Conservation (phyloP, 2,113 vertebrate genomes). For the Laticauda laticaudata region DNA sequence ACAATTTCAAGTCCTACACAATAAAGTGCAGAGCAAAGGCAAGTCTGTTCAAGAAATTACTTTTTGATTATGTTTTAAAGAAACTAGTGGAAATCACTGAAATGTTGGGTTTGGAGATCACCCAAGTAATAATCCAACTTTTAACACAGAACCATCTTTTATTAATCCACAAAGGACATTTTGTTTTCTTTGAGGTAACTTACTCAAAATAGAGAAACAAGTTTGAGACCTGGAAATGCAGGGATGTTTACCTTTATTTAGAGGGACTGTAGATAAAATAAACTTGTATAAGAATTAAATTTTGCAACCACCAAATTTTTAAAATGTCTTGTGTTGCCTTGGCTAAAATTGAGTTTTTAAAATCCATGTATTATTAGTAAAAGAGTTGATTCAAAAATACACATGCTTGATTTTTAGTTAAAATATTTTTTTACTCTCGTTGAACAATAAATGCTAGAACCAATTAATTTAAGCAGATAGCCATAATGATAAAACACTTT, state of each 20-base stretch:
- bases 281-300: background rate
- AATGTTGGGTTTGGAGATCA: background rate
- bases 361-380: background rate
- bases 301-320: background rate
- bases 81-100: background rate
- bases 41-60: background rate
- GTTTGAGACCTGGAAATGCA: background rate
- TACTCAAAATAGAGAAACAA: background rate
- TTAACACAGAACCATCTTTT: background rate
- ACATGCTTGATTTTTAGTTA: background rate
- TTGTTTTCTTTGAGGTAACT: background rate
- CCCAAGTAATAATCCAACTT: background rate
- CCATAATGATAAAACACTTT: background rate
- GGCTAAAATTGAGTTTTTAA: background rate
- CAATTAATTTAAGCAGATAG: background rate
- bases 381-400: background rate
- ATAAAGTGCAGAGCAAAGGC: background rate
- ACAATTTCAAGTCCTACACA: background rate
- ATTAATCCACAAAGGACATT: background rate
- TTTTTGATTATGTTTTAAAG: background rate
- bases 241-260: background rate
- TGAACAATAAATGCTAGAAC: background rate
- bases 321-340: background rate
- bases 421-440: background rate
- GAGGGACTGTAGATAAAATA: background rate